Percentiles rank a stretch among this genome's conserved stretches.
Evolutionary conservation across 1,140 invertebrate genomes (phyloP).

Genomic region (Hyles vespertilio): DNA sequence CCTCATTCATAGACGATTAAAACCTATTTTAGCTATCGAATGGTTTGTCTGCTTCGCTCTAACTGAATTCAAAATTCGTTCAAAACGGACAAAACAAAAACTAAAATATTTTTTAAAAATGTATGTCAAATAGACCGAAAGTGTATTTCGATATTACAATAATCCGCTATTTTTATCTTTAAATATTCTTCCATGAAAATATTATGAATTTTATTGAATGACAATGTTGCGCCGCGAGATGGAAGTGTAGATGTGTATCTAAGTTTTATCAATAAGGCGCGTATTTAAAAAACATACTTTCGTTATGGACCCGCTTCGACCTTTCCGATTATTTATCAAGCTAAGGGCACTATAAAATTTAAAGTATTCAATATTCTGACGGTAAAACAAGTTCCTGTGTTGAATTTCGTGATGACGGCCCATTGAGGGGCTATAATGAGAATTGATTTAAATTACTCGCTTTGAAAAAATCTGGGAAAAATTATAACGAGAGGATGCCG

Average conservation of each 20-base stretch:
- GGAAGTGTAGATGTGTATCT: slow-evolving; percentile 21
- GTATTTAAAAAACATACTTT: slow-evolving; percentile 24
- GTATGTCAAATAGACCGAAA: neutral
- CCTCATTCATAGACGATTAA: no score
- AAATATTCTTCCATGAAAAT: no score
- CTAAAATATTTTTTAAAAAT: no score
- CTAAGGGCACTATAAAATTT: slow-evolving; percentile 53
- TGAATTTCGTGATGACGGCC: slow-evolving; percentile 62
- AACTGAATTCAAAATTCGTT: no score
- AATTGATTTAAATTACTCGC: slow-evolving; percentile 73
- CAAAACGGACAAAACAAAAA: no score
- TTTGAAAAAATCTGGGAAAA: slow-evolving; percentile 71
- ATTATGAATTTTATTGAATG: no score
- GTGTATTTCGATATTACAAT: neutral
- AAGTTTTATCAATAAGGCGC: slow-evolving; percentile 9
- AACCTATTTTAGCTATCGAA: no score
- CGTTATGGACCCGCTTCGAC: slow-evolving; percentile 33
- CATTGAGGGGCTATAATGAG: slow-evolving; percentile 68
- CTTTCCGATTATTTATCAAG: slow-evolving; percentile 59
- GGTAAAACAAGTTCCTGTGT: slow-evolving; percentile 64
- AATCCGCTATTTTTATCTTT: neutral
- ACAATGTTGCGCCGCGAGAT: slow-evolving; percentile 11
- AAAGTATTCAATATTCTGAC: slow-evolving; percentile 65
- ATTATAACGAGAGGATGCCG: slow-evolving; percentile 65
- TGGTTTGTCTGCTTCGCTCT: no score